phyloP scores from a whole-genome alignment of 2,113 vertebrate genomes.

The Bolborhynchus lineola region DNA sequence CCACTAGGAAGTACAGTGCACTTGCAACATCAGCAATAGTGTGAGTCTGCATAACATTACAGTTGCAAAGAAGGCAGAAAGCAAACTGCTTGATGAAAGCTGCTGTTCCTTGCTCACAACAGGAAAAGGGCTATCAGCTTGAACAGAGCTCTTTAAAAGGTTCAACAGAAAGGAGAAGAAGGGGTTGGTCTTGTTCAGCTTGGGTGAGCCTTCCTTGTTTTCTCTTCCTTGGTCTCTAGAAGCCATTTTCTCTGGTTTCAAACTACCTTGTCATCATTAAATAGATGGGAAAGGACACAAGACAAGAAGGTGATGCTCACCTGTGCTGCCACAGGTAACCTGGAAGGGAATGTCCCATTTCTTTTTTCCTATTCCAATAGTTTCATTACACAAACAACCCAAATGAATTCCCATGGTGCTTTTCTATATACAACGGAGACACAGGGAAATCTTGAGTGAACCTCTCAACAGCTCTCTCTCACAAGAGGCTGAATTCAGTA shows the following conservation, averaged over 20 bases:
- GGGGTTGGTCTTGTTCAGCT: background rate
- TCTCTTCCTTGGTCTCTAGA: background rate
- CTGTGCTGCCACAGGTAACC: background rate
- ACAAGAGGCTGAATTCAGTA: background rate
- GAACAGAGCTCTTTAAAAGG: background rate
- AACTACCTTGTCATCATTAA: background rate
- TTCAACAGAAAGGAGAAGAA: background rate
- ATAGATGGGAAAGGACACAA: background rate
- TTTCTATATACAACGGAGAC: background rate
- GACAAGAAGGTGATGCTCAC: background rate
- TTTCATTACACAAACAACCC: background rate
- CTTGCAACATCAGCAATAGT: slow-evolving; percentile 47
- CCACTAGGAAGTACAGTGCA: slow-evolving; percentile 9
- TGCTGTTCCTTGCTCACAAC: background rate
- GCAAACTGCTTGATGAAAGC: background rate
- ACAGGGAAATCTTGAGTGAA: background rate
- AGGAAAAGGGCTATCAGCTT: background rate
- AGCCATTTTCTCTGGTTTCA: background rate
- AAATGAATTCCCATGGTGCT: background rate
- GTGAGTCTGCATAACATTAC: background rate
- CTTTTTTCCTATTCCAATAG: background rate
- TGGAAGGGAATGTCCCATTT: background rate
- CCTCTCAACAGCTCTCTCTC: background rate
- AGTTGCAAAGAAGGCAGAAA: slow-evolving; percentile 49
- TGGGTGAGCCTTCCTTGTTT: background rate